Evolutionary conservation across 2,113 vertebrate species (phyloP).

Genomic region (Forbesichthys papilliferus): DNA sequence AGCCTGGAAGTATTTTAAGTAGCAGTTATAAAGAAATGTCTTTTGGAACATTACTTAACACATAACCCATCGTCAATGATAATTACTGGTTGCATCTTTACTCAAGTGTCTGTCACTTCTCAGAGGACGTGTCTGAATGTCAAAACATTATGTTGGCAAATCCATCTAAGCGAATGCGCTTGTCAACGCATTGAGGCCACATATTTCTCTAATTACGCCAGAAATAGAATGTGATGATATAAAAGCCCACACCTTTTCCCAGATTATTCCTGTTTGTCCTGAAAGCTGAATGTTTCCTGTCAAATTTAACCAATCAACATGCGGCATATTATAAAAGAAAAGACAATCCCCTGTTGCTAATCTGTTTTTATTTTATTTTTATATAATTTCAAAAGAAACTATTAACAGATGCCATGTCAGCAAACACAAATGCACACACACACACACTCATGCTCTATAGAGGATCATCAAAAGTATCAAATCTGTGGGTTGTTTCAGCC

Average conservation of each 20-base stretch:
- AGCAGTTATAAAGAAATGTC: too few species aligned
- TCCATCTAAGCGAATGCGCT: constrained; percentile 22
- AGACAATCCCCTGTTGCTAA: too few species aligned
- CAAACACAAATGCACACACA: too few species aligned
- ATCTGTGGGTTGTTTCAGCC: not conserved
- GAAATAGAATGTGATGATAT: constrained; percentile 41
- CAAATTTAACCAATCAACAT: too few species aligned
- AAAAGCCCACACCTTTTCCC: constrained; percentile 19
- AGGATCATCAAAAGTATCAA: not conserved
- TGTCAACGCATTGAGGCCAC: constrained; percentile 30
- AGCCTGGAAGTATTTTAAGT: constrained; percentile 7
- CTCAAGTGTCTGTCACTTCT: constrained; percentile 16
- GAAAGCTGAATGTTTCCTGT: too few species aligned
- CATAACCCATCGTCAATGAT: not conserved
- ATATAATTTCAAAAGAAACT: too few species aligned
- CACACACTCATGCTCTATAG: not conserved
- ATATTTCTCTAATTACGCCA: constrained; percentile 49
- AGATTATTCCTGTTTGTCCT: not conserved
- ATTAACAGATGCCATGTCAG: too few species aligned
- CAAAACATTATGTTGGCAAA: constrained; percentile 33
- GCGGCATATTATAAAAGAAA: too few species aligned
- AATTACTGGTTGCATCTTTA: constrained; percentile 6
- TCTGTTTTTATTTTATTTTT: too few species aligned
- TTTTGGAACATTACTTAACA: too few species aligned
- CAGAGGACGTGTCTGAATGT: constrained; percentile 28